Evolutionary conservation across 2,797 vertebrate genomes (phyloP), one percentile per base, ranked within the genome.

Genomic region (Gadopsis marmoratus): DNA sequence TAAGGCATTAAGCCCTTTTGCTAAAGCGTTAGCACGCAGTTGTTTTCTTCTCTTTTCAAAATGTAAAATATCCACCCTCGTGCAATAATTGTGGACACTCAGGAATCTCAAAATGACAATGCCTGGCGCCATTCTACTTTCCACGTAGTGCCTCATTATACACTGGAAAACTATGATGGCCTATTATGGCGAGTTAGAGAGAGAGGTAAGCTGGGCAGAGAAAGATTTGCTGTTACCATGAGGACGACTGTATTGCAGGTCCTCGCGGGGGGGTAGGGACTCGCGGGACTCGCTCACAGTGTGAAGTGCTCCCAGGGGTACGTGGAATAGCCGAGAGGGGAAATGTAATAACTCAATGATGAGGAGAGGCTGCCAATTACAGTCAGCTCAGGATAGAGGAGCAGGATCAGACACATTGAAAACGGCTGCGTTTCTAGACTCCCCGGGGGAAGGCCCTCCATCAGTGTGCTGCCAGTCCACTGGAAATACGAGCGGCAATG

Each of bases 331-430:
- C 87, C 79, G 58, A 89, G 83, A 91, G 89, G 90, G 83, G 88
- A 84, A 90, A 90, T 76, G 82, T 89, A 91, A 91, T 92, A 91
- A 90, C 85, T 91, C 88, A 81, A 82, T 82, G 85, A 93, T 26
- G 80, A 79, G 79, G 77, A 86, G 83, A 90, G 83, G 63, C 82
- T 87, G 83, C 89, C 89, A 92, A 91, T 94, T 92, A 90, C 88
- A 88, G 87, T 88, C 85, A 74, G 84, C 75, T 71, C 72, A 14
- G 85, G 82, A 91, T 65, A 68, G 89, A 83, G 69, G 70, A 85
- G 86, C 81, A 48, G 86, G 83, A 91, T 91, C 79, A 88, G 91
- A 91, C 85, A 53, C 82, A 79, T 78, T 83, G 84, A 85, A 88
- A 88, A 87, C 54, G 86, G 81, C 76, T 76, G 76, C 77, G 33